Conservation (phyloP, 2,888 invertebrate genomes). For the Anagyrus pseudococci region DNA sequence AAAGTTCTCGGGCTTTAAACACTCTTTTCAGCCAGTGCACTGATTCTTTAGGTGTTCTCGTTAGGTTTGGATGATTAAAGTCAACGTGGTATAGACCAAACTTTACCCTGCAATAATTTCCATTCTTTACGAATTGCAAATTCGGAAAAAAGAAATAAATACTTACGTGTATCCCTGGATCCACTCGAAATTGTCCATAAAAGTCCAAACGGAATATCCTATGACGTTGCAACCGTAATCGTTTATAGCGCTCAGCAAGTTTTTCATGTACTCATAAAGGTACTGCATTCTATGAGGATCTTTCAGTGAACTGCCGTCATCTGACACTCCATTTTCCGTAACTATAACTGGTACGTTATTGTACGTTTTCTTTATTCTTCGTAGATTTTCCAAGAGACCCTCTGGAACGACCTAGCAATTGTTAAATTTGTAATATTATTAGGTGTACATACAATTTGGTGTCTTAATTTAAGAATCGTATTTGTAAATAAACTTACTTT, state of each 20-base stretch:
- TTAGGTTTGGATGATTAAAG: slow-evolving; percentile 66
- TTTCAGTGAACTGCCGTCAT: slow-evolving; percentile 60
- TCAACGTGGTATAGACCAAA: slow-evolving; percentile 77
- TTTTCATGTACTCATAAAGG: slow-evolving; percentile 46
- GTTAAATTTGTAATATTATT: too few species aligned
- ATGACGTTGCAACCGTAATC: slow-evolving; percentile 62
- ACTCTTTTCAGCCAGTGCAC: slow-evolving; percentile 63
- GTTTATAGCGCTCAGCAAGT: slow-evolving; percentile 49
- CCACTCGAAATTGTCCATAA: slow-evolving; percentile 65
- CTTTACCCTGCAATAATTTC: slow-evolving; percentile 64
- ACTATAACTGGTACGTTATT: slow-evolving; percentile 44
- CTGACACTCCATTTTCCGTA: slow-evolving; percentile 70
- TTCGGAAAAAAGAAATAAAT: too few species aligned
- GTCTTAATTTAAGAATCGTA: too few species aligned
- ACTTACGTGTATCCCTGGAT: slow-evolving; percentile 51
- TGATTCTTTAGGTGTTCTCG: slow-evolving; percentile 71
- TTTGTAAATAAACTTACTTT: too few species aligned
- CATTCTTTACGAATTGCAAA: too few species aligned
- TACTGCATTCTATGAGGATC: slow-evolving; percentile 61
- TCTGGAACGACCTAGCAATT: slow-evolving; percentile 58
- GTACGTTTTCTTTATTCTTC: slow-evolving; percentile 52
- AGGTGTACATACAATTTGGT: too few species aligned
- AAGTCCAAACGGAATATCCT: slow-evolving; percentile 62
- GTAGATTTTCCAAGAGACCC: slow-evolving; percentile 59
- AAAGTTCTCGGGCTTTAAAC: background rate